These are phyloP conservation scores for Drosophila mimica DNA, from an alignment of 2,888 invertebrate species.

Conservation along the genomic window DNA sequence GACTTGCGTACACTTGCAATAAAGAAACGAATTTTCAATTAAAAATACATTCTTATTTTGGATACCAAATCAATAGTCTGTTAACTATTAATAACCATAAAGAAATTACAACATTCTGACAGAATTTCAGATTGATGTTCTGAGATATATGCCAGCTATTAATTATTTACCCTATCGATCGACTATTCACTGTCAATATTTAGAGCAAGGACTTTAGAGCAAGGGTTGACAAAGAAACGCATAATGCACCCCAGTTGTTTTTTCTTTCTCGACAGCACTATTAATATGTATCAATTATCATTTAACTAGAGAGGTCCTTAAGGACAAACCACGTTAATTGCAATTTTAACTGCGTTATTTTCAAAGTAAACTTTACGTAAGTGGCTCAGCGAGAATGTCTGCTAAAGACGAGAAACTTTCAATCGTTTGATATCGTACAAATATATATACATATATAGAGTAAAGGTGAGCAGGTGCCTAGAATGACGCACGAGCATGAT, in stretches of 20 bases:
- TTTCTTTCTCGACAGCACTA: not conserved
- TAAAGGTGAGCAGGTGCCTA: conserved; percentile 39
- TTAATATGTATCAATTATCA: not conserved
- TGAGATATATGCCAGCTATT: not conserved
- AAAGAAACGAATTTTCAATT: not conserved
- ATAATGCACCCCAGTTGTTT: not conserved
- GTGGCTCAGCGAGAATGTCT: conserved; percentile 32
- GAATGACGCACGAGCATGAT: conserved; percentile 32
- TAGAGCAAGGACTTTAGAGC: not conserved
- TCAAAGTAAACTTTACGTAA: conserved; percentile 47
- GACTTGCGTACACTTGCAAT: too few species aligned
- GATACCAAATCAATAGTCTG: too few species aligned
- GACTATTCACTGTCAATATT: not conserved
- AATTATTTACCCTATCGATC: not conserved
- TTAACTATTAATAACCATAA: not conserved
- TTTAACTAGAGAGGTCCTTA: not conserved
- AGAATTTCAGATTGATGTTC: not conserved
- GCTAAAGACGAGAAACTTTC: conserved; percentile 23
- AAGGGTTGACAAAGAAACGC: not conserved
- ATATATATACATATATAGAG: not conserved
- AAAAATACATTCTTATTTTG: too few species aligned
- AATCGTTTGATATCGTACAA: conserved; percentile 9
- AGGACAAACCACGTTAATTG: conserved; percentile 1
- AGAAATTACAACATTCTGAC: not conserved
- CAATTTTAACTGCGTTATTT: conserved; percentile 19